Conservation (phyloP, 2,113 vertebrate genomes). For the Nestor notabilis region DNA sequence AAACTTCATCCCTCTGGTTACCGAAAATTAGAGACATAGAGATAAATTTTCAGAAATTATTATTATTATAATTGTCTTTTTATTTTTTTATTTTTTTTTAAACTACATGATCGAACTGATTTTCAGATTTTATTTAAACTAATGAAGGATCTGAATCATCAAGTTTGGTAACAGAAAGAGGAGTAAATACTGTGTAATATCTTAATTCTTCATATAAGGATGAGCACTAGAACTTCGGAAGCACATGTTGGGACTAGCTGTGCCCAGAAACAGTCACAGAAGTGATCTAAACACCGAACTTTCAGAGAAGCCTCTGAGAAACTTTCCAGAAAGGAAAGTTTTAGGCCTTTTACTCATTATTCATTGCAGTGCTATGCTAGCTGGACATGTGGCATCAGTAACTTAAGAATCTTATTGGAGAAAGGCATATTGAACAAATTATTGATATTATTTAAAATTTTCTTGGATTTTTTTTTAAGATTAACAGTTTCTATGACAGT, state of each 20-base stretch:
- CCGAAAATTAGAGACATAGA: not conserved
- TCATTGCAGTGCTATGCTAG: fast-evolving
- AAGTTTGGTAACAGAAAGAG: not conserved
- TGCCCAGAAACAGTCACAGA: not conserved
- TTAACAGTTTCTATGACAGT: not conserved
- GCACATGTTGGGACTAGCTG: not conserved
- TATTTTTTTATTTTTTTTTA: not conserved
- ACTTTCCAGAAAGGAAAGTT: not conserved
- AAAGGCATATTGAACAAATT: not conserved
- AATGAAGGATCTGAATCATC: not conserved
- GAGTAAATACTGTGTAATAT: not conserved
- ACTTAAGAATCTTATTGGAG: not conserved
- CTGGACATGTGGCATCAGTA: not conserved
- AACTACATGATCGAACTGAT: not conserved
- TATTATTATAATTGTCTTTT: not conserved
- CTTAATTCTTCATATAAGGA: not conserved
- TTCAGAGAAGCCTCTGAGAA: not conserved
- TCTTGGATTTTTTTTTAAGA: not conserved
- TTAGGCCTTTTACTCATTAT: not conserved
- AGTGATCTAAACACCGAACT: not conserved
- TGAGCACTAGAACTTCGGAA: not conserved
- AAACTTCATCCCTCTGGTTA: not conserved
- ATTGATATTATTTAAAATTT: not conserved
- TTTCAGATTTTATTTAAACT: not conserved
- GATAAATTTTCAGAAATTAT: not conserved